A percentile compares a stretch with the other conserved stretches of the same genome.
These are phyloP conservation scores for Petrocephalus sullivani DNA, from an alignment of 2,797 vertebrate genomes.

Conservation along the genomic window DNA sequence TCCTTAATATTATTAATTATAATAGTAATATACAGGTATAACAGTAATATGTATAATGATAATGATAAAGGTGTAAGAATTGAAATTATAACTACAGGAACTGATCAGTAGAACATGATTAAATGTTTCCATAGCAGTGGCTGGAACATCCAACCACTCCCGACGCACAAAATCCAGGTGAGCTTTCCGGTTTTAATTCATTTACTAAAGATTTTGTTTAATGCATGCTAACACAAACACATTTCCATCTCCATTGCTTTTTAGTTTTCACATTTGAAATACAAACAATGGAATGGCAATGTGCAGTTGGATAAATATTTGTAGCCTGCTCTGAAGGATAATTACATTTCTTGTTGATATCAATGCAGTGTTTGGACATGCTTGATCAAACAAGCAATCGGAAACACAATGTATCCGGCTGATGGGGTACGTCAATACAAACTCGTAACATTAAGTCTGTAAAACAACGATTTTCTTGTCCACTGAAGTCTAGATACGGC, in stretches of 20 bases:
- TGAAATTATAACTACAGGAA: not conserved
- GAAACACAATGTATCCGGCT: not conserved
- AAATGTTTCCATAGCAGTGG: not conserved
- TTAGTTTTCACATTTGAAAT: not conserved
- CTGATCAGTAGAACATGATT: not conserved
- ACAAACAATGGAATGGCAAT: conserved; percentile 2
- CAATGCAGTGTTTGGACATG: conserved; percentile 11
- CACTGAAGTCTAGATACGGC: not conserved
- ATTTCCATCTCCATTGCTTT: not conserved
- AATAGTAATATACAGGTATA: not conserved
- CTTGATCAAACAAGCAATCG: conserved; percentile 10
- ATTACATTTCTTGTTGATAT: conserved; percentile 15
- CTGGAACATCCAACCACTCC: not conserved
- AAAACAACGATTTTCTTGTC: not conserved
- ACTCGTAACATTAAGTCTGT: conserved; percentile 12
- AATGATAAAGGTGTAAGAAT: not conserved
- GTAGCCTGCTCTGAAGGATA: not conserved
- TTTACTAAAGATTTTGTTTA: conserved; percentile 3
- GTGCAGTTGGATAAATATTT: conserved; percentile 24
- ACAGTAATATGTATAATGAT: not conserved
- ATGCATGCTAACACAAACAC: not conserved
- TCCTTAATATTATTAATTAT: not conserved
- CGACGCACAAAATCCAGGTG: not conserved
- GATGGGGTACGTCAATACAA: conserved; percentile 5
- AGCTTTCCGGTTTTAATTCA: not conserved